Conservation (phyloP, 2,888 invertebrate species). For the Tineola bisselliella region DNA sequence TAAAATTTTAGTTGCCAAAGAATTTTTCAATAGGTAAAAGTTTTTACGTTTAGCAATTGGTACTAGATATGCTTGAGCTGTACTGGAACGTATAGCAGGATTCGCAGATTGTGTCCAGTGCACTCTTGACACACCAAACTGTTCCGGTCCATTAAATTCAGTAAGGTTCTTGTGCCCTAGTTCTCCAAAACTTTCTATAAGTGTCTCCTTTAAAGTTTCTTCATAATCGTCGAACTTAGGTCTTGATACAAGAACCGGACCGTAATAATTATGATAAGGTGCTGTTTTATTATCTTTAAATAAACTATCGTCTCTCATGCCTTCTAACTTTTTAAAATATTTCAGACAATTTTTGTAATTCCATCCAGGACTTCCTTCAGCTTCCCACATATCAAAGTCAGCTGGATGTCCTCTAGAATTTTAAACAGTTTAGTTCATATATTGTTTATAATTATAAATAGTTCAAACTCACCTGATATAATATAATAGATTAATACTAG, state of each 20-base stretch:
- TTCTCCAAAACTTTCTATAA: constrained; percentile 12
- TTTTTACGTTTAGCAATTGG: constrained; percentile 61
- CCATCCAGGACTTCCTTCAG: constrained; percentile 8
- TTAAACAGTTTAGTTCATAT: constrained; percentile 22
- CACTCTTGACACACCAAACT: constrained; percentile 17
- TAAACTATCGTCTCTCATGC: constrained; percentile 5
- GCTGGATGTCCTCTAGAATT: constrained; percentile 22
- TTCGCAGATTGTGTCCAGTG: constrained; percentile 9
- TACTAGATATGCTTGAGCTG: constrained; percentile 24
- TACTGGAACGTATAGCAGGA: constrained; percentile 17
- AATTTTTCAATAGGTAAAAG: constrained; percentile 76
- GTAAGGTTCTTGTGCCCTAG: constrained; percentile 8
- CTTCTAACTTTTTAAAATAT: constrained; percentile 16
- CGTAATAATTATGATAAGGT: constrained; percentile 13
- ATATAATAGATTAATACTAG: constrained; percentile 11
- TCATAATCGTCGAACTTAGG: neutral
- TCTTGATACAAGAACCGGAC: constrained; percentile 10
- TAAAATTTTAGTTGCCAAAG: constrained; percentile 73
- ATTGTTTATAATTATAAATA: too few relatives aligned
- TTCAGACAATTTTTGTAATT: constrained; percentile 1
- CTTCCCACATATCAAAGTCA: constrained; percentile 12
- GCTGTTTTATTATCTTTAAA: constrained; percentile 6
- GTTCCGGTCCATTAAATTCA: constrained; percentile 13
- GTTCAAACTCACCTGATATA: constrained; percentile 13
- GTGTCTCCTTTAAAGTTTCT: neutral